Evolutionary conservation across 1,140 invertebrate species (phyloP).

Genomic region (Drosophila subobscura): DNA sequence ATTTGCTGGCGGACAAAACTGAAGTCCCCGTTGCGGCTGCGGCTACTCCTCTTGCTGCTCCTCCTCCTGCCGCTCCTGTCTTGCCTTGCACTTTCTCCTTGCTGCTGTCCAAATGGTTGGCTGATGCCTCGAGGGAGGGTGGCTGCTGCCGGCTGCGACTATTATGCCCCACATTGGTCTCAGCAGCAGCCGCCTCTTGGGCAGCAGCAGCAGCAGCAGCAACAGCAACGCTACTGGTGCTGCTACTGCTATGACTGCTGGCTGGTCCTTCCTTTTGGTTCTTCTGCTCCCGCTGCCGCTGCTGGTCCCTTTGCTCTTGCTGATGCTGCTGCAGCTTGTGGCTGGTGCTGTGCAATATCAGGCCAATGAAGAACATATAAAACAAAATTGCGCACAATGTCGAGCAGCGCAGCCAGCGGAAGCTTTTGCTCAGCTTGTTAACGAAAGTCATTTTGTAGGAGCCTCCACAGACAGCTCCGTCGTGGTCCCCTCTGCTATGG

Average conservation of each 20-base stretch:
- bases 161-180: constrained; percentile 50
- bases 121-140: too few relatives aligned
- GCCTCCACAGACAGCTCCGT: constrained; percentile 20
- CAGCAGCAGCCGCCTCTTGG: too few relatives aligned
- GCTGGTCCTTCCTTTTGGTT: constrained; percentile 38
- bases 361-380: constrained; percentile 83
- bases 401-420: constrained; percentile 81
- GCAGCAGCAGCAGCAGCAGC: too few relatives aligned
- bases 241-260: constrained; percentile 20
- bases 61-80: constrained; percentile 50
- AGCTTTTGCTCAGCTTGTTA: constrained; percentile 83
- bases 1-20: constrained; percentile 45
- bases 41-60: constrained; percentile 44
- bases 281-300: constrained; percentile 30
- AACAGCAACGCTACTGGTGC: not conserved
- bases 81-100: constrained; percentile 8
- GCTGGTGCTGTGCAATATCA: constrained; percentile 81
- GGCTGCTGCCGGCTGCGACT: constrained; percentile 1
- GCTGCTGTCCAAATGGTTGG: too few relatives aligned
- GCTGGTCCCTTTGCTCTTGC: constrained; percentile 30
- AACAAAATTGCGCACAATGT: constrained; percentile 83
- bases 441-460: constrained; percentile 79
- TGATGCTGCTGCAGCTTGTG: constrained; percentile 73
- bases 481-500: constrained; percentile 8
- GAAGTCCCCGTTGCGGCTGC: constrained; percentile 28